Evolutionary conservation across 30 jellyfish, hydroid and myxozoan species (phyloP), one percentile per base, ranked within the genome.

Genomic region (Hydractinia symbiolongicarpus): DNA sequence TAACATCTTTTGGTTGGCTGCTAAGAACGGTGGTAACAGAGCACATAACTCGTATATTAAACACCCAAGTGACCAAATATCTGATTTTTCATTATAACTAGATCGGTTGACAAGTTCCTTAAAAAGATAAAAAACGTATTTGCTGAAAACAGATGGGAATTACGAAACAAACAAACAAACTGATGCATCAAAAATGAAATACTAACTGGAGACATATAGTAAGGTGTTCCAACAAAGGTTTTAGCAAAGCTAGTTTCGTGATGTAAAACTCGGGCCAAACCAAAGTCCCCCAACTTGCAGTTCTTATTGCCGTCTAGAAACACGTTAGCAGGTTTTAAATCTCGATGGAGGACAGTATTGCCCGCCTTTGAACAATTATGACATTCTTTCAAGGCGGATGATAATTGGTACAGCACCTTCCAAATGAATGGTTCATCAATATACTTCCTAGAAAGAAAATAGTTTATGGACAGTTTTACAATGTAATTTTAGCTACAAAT

Each of bases 201-300:
- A 73, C 97, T 76, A 70, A 89, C 97, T 30, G 97, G 97, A 4
- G 97, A 89, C 97, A 89, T 89, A 53, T 89, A 89, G 71, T 89
- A 89, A 13, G 97, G 97, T 14, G 97, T 89, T 9, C 97, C 97
- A 66, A 89, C 97, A 66, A 89, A 89, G 17, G 97, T 89, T 54
- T 84, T 84, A 58, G 97, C 97, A 78, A 89, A 89, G 67, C 97
- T 89, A 16, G 95, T 89, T 44, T 89, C 97, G 76, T 81, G 92
- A 73, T 61, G 55, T 51, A 89, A 61, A 17, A 89, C 97, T 68
- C 97, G 87, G 5, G 97, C 97, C 53, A 89, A 73, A 5, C 97
- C 97, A 85, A 89, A 89, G 73, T 89, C 97, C 50, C 97, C 97
- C 30, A 89, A 87, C 85, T 89, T 89, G 72, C 88, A 80, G 78